phyloP scores from a whole-genome alignment of 2,113 vertebrate species.

The Sclerurus mexicanus region DNA sequence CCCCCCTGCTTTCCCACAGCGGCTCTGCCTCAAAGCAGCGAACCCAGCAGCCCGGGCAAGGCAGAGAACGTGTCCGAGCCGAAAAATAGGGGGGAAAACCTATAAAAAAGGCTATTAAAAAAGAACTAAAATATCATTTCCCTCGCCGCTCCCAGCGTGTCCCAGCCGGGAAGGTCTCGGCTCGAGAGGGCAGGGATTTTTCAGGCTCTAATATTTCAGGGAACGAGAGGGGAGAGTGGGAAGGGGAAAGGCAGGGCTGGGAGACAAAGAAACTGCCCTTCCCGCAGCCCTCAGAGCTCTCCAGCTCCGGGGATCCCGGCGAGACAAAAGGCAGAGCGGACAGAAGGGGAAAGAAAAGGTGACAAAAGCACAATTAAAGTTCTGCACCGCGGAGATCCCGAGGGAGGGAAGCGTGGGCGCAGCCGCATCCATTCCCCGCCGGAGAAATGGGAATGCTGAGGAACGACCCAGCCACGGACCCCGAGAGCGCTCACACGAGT shows the following conservation, averaged over 20 bases:
- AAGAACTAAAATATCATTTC: neutral
- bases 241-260: slow-evolving; percentile 14
- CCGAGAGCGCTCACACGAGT: neutral
- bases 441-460: neutral
- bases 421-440: neutral
- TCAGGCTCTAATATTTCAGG: slow-evolving; percentile 11
- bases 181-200: neutral
- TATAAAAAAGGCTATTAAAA: neutral
- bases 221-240: neutral
- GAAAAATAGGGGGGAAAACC: neutral
- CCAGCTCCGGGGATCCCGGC: neutral
- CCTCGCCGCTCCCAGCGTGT: neutral
- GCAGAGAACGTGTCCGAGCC: neutral
- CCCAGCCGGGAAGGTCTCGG: neutral
- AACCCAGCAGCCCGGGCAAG: neutral
- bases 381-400: neutral
- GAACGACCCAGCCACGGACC: neutral
- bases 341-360: too few relatives aligned
- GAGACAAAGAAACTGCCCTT: slow-evolving; percentile 59
- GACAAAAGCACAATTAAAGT: too few relatives aligned
- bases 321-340: slow-evolving; percentile 21
- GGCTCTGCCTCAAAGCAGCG: neutral
- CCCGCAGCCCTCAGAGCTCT: neutral
- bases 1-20: slow-evolving; percentile 45
- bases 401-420: neutral